These are phyloP conservation scores for Brotula barbata DNA, from an alignment of 2,797 vertebrate species.

Conservation along the genomic window DNA sequence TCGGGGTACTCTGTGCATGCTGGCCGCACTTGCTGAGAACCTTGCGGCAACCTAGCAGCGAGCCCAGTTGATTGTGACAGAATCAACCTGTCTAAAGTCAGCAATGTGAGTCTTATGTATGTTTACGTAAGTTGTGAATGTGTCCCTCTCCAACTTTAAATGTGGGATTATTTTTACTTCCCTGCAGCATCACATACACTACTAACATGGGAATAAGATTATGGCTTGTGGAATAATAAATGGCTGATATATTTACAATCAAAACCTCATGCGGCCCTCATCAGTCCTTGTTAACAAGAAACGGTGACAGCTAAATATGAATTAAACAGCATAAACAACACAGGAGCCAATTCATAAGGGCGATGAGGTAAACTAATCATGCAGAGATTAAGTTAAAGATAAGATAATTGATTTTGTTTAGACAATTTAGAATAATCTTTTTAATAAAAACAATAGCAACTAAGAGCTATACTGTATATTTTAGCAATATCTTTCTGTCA, in stretches of 20 bases:
- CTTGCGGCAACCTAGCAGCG: constrained; percentile 2
- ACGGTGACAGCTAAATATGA: background rate
- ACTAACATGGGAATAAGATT: background rate
- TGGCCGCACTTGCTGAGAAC: constrained; percentile 47
- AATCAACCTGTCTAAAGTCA: too few species aligned
- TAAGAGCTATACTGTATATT: too few species aligned
- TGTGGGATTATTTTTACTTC: background rate
- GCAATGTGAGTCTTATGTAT: too few species aligned
- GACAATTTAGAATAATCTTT: too few species aligned
- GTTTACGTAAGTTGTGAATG: too few species aligned
- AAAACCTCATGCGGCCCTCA: background rate
- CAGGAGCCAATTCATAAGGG: background rate
- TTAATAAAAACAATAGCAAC: too few species aligned
- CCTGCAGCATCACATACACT: background rate
- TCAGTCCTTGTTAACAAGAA: background rate
- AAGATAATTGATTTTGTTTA: background rate
- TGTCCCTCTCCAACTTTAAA: background rate
- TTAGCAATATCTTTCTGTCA: too few species aligned
- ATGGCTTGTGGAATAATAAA: background rate
- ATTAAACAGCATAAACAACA: constrained; percentile 1
- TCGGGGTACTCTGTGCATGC: constrained; percentile 32
- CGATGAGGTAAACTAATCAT: background rate
- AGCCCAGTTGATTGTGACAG: constrained; percentile 11
- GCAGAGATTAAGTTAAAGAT: background rate
- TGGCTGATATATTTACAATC: constrained; percentile 2